A percentile compares a stretch with the other conserved stretches of the same genome.
Conservation (phyloP, 2,113 vertebrate species). For the Tachuris rubrigastra region DNA sequence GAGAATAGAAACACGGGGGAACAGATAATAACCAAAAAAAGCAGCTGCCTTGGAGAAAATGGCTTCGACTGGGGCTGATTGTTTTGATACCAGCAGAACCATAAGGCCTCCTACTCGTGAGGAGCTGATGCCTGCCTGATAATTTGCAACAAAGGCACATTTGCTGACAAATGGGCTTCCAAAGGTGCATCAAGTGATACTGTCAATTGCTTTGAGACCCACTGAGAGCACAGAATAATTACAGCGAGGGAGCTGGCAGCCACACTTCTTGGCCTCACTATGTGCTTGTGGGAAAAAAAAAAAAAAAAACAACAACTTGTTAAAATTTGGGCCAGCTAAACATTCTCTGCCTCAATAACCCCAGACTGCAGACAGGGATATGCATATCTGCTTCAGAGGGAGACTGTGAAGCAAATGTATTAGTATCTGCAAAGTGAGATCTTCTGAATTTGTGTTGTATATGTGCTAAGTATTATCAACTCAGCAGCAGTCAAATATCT, state of each 20-base stretch:
- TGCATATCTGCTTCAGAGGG: not conserved
- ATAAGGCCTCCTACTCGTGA: not conserved
- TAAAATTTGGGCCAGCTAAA: not conserved
- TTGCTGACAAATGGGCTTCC: not conserved
- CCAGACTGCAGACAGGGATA: not conserved
- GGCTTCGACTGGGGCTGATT: not conserved
- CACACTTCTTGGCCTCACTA: not conserved
- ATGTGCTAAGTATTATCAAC: slow-evolving; percentile 1
- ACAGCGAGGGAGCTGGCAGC: slow-evolving; percentile 9
- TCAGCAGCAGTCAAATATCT: not conserved
- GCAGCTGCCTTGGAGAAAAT: slow-evolving; percentile 18
- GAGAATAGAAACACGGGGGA: slow-evolving; percentile 26
- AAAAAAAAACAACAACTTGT: too few relatives aligned
- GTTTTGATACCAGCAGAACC: slow-evolving; percentile 10
- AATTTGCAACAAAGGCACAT: not conserved
- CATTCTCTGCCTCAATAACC: not conserved
- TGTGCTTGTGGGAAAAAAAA: not conserved
- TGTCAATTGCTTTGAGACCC: not conserved
- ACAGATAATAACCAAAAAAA: slow-evolving; percentile 33
- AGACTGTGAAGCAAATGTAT: not conserved
- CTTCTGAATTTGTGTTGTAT: not conserved
- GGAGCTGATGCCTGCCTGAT: slow-evolving; percentile 2
- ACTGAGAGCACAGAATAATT: not conserved
- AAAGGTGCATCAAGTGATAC: not conserved
- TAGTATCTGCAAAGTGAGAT: not conserved